Conservation (phyloP, 2,888 invertebrate species). For the Machimus atricapillus region DNA sequence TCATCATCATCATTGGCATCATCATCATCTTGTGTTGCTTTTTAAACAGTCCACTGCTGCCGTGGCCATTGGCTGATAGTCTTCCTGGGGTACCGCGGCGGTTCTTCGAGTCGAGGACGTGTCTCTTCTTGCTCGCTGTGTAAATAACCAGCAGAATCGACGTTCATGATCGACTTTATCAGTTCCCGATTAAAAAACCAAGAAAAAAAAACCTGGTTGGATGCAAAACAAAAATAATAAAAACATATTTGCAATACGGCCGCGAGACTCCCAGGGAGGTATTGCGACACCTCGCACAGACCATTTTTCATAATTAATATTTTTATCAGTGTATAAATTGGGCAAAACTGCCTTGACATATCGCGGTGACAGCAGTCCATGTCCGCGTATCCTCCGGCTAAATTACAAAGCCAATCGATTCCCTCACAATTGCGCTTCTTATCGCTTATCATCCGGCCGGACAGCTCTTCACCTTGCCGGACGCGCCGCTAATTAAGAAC, state of each 20-base stretch:
- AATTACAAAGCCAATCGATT: background rate
- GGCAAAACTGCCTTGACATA: constrained; percentile 32
- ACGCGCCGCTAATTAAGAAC: constrained; percentile 14
- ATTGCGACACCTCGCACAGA: constrained; percentile 27
- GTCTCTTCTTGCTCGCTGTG: constrained; percentile 1
- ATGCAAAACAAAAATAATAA: background rate
- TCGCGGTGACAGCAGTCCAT: background rate
- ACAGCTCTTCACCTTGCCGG: background rate
- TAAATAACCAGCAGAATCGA: constrained; percentile 30
- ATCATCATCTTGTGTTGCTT: constrained; percentile 33
- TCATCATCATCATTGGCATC: constrained; percentile 34
- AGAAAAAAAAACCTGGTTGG: background rate
- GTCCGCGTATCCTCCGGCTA: background rate
- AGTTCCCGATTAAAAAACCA: constrained; percentile 16
- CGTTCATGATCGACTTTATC: constrained; percentile 39
- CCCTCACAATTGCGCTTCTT: background rate
- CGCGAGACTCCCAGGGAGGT: constrained; percentile 10
- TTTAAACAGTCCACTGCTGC: constrained; percentile 16
- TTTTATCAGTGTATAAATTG: constrained; percentile 33
- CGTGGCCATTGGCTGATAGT: constrained; percentile 29
- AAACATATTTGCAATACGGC: background rate
- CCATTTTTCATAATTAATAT: constrained; percentile 37
- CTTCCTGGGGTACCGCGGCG: background rate
- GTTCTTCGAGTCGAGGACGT: constrained; percentile 15
- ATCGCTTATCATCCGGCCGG: constrained; percentile 10